Evolutionary conservation across 2,797 vertebrate species (phyloP).

Genomic region (Phalloptychus januarius): DNA sequence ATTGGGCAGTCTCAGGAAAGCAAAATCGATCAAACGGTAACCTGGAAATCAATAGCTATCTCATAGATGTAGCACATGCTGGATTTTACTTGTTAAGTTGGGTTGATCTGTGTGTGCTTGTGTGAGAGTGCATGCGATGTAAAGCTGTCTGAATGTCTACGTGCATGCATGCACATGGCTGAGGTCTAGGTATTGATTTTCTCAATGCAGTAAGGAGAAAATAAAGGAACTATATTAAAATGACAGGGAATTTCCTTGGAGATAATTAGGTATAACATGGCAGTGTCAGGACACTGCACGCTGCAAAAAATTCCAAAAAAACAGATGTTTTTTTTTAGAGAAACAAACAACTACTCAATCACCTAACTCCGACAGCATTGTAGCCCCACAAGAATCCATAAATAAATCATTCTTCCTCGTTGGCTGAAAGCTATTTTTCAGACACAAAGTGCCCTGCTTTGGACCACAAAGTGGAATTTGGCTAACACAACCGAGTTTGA

Average conservation of each 20-base stretch:
- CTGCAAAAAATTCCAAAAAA: conserved; percentile 4
- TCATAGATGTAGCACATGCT: conserved; percentile 70
- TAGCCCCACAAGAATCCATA: conserved; percentile 54
- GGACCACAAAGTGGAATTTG: conserved; percentile 75
- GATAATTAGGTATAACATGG: conserved; percentile 36
- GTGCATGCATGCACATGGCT: conserved; percentile 45
- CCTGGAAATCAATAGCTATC: conserved; percentile 80
- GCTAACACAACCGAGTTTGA: conserved; percentile 80
- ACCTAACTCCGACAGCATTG: conserved; percentile 32
- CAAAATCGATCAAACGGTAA: conserved; percentile 75
- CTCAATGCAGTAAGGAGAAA: conserved; percentile 64
- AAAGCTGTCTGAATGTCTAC: conserved; percentile 32
- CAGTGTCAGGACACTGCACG: conserved; percentile 9
- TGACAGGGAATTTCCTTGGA: conserved; percentile 49
- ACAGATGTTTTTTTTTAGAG: neutral
- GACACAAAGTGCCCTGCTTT: conserved; percentile 71
- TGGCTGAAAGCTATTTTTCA: conserved; percentile 49
- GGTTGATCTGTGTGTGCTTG: conserved; percentile 63
- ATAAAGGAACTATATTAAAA: conserved; percentile 72
- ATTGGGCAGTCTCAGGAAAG: conserved; percentile 70
- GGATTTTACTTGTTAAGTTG: conserved; percentile 71
- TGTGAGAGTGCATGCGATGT: conserved; percentile 20
- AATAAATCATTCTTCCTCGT: conserved; percentile 62
- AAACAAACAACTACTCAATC: conserved; percentile 45
- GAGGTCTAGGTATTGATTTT: conserved; percentile 60